Conservation (phyloP, 2,797 vertebrate genomes). For the Macroramphosus scolopax region DNA sequence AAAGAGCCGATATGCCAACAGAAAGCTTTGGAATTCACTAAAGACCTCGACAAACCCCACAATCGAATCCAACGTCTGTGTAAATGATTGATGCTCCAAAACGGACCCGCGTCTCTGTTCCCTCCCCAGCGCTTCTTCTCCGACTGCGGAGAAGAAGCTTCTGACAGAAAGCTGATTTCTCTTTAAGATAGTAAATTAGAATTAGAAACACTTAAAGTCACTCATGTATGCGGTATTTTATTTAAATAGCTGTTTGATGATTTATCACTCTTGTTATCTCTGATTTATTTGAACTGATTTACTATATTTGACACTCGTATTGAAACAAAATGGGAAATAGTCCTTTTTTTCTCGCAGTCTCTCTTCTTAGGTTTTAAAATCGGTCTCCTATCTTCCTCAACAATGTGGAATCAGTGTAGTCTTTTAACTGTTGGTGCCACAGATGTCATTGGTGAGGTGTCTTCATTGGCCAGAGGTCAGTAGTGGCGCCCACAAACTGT, state of each 20-base stretch:
- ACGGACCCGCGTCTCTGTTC: slow-evolving; percentile 36
- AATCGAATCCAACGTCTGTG: slow-evolving; percentile 52
- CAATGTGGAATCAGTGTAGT: neutral
- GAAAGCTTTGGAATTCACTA: slow-evolving; percentile 55
- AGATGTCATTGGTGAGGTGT: too few species aligned
- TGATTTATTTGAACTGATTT: neutral
- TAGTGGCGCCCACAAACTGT: slow-evolving; percentile 18
- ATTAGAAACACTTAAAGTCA: slow-evolving; percentile 31
- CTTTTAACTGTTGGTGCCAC: too few species aligned
- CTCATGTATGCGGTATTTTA: slow-evolving; percentile 32
- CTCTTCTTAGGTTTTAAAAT: neutral
- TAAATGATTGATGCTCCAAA: slow-evolving; percentile 47
- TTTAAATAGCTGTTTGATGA: slow-evolving; percentile 11
- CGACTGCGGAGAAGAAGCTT: slow-evolving; percentile 51
- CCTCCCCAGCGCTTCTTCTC: slow-evolving; percentile 29
- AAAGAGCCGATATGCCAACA: slow-evolving; percentile 35
- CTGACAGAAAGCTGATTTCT: slow-evolving; percentile 37
- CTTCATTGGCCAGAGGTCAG: too few species aligned
- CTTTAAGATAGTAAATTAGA: slow-evolving; percentile 51
- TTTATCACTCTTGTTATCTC: neutral
- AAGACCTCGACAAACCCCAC: slow-evolving; percentile 43
- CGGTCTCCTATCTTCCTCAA: neutral
- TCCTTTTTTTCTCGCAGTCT: neutral
- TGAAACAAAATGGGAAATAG: neutral
- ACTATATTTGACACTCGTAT: neutral